Percentiles rank a stretch among this genome's conserved stretches.
Conservation (phyloP, 2,888 invertebrate species). For the Mantis religiosa region DNA sequence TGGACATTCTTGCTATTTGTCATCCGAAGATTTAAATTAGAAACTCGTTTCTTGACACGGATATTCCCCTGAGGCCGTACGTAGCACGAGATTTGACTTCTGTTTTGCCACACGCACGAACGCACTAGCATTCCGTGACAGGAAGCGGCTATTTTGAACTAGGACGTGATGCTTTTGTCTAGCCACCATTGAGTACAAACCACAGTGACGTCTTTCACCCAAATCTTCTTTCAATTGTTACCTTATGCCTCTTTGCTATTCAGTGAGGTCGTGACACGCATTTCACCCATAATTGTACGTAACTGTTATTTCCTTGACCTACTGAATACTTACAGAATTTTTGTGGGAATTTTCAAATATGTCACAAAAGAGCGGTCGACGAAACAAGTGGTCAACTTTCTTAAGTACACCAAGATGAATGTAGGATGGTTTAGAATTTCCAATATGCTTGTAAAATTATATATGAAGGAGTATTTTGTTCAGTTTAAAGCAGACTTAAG, state of each 20-base stretch:
- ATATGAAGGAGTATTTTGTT: no score
- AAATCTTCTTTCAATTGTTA: not conserved
- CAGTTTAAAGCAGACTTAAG: no score
- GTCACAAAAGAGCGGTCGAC: no score
- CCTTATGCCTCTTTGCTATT: not conserved
- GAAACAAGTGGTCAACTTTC: no score
- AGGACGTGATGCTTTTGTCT: not conserved
- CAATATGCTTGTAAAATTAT: no score
- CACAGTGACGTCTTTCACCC: not conserved
- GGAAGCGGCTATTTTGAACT: not conserved
- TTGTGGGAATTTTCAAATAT: not conserved
- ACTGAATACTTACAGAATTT: not conserved
- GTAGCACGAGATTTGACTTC: not conserved
- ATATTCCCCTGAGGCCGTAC: not conserved
- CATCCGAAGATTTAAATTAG: not conserved
- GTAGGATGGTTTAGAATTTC: no score
- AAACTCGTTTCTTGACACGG: not conserved
- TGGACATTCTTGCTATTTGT: not conserved
- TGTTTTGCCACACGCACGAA: not conserved
- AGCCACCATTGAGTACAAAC: not conserved
- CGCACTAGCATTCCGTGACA: not conserved
- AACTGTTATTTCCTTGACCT: not conserved
- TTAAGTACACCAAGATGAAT: no score
- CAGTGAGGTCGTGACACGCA: not conserved
- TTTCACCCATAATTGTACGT: not conserved